Evolutionary conservation across 1,140 invertebrate genomes (phyloP).

Genomic region (Pinna nobilis): DNA sequence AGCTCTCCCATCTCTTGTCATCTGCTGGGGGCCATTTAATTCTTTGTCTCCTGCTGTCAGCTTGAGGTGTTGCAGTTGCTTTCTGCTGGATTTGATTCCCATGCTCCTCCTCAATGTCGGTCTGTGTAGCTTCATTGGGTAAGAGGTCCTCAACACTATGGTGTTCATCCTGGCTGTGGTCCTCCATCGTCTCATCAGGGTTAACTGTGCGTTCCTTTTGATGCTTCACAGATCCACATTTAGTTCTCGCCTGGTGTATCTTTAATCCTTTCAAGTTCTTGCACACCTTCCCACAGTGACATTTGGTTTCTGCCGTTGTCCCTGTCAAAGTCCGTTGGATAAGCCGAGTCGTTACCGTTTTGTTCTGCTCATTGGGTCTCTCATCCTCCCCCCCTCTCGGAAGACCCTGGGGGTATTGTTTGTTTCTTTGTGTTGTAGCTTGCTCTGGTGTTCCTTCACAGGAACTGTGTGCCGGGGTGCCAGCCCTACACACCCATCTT

Average conservation of each 20-base stretch:
- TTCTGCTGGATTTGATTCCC: neutral
- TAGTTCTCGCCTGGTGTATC: constrained; percentile 18
- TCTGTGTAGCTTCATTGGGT: constrained; percentile 23
- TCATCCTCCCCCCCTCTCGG: constrained; percentile 27
- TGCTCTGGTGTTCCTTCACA: constrained; percentile 22
- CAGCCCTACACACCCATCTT: constrained; percentile 23
- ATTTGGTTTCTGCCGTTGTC: constrained; percentile 21
- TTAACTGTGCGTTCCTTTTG: constrained; percentile 12
- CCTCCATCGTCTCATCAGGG: constrained; percentile 12
- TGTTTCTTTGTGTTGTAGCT: constrained; percentile 16
- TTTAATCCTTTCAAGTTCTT: constrained; percentile 27
- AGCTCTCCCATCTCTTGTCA: constrained; percentile 16
- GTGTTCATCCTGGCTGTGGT: constrained; percentile 12
- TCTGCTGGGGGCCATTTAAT: constrained; percentile 8
- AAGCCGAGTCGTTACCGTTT: constrained; percentile 27
- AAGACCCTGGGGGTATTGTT: constrained; percentile 27
- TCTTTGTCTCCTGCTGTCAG: neutral
- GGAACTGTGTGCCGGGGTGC: constrained; percentile 18
- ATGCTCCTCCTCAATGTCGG: constrained; percentile 10
- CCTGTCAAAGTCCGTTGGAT: constrained; percentile 24
- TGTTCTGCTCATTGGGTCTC: no score
- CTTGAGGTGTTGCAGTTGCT: neutral
- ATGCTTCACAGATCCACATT: constrained; percentile 21
- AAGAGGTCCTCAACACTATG: constrained; percentile 23
- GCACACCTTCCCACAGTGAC: constrained; percentile 24